These are phyloP conservation scores for Mantis religiosa DNA, from an alignment of 2,888 invertebrate genomes.

Conservation along the genomic window DNA sequence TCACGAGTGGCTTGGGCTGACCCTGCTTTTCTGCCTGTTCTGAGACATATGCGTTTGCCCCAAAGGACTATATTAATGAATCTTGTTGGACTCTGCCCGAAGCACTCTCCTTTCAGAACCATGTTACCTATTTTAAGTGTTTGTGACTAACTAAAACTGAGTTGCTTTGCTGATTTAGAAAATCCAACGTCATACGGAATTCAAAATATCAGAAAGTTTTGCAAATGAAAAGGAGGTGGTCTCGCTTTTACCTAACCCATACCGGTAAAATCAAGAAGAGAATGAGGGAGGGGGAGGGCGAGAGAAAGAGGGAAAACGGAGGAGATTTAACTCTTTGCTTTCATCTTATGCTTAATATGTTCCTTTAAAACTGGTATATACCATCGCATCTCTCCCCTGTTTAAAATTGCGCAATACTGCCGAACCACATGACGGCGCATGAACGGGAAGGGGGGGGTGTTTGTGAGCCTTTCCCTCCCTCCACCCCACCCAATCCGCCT, in stretches of 20 bases:
- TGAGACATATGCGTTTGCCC: too few species aligned
- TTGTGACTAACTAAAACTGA: not conserved
- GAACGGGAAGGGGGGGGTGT: not conserved
- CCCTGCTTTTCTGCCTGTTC: too few species aligned
- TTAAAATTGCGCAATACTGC: constrained; percentile 8
- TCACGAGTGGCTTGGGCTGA: too few species aligned
- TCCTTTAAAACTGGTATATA: constrained; percentile 4
- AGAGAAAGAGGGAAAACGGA: not conserved
- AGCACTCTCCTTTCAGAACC: not conserved
- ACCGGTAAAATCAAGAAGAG: not conserved
- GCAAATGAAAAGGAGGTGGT: not conserved
- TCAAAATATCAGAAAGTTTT: not conserved
- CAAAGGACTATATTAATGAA: not conserved
- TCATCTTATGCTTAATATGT: constrained; percentile 16
- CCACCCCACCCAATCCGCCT: constrained; percentile 13
- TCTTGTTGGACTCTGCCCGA: not conserved
- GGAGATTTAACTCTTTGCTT: constrained; percentile 12
- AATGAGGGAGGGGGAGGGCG: not conserved
- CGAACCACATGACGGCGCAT: not conserved
- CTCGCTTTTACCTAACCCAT: not conserved
- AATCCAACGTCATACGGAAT: not conserved
- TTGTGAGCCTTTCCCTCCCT: not conserved
- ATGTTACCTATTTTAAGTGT: not conserved
- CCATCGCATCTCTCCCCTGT: not conserved
- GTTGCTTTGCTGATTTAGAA: not conserved